Percentiles rank a stretch among this genome's conserved stretches.
phyloP scores from a whole-genome alignment of 2,797 vertebrate species.

The Lithobates sylvaticus region DNA sequence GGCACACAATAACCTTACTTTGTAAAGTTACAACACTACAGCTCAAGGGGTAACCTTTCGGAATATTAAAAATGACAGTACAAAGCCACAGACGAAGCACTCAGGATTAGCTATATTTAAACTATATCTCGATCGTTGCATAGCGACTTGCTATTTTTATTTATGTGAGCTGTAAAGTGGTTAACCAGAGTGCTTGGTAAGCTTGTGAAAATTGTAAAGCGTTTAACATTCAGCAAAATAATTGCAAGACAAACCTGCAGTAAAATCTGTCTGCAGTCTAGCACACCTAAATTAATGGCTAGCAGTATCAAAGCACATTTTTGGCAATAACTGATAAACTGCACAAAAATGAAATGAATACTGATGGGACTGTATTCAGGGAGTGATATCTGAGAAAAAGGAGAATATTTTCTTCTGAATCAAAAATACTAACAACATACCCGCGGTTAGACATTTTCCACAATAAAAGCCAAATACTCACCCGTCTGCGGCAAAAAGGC shows the following conservation, averaged over 20 bases:
- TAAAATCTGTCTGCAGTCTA: not conserved
- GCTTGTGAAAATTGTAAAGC: not conserved
- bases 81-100: slow-evolving; percentile 64
- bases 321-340: too few species aligned
- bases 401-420: too few species aligned
- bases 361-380: not conserved
- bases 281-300: not conserved
- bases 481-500: slow-evolving; percentile 96
- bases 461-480: slow-evolving; percentile 78
- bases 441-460: not conserved
- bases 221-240: not conserved
- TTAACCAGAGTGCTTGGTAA: slow-evolving; percentile 56
- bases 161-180: slow-evolving; percentile 70
- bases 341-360: not conserved
- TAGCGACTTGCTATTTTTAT: slow-evolving; percentile 73
- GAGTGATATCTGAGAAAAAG: not conserved
- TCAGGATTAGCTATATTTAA: slow-evolving; percentile 73
- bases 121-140: slow-evolving; percentile 70
- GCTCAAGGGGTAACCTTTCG: not conserved
- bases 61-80: not conserved
- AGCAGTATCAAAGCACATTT: not conserved
- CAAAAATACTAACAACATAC: too few species aligned
- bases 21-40: not conserved
- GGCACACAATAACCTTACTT: not conserved
- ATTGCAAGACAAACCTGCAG: not conserved